Evolutionary conservation across 2,113 vertebrate genomes (phyloP).

Genomic region (Grus americana): DNA sequence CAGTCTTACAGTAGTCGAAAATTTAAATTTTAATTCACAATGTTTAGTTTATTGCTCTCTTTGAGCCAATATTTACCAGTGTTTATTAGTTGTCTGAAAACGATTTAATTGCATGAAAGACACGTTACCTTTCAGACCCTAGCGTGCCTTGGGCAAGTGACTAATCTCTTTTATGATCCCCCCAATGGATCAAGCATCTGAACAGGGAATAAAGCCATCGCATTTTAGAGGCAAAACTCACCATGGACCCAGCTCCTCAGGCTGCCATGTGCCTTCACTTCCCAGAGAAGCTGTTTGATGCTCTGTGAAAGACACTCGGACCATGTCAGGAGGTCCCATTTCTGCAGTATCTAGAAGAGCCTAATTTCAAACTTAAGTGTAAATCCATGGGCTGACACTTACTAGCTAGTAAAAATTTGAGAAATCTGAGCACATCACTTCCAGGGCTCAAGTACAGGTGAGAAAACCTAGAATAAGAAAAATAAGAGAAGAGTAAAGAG

Average conservation of each 20-base stretch:
- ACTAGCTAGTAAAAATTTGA: neutral
- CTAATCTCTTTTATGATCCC: neutral
- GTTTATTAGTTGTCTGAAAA: neutral
- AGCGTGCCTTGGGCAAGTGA: neutral
- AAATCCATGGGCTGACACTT: neutral
- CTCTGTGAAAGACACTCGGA: neutral
- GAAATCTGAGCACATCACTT: neutral
- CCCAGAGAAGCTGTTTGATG: neutral
- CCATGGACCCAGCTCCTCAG: neutral
- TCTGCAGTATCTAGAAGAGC: neutral
- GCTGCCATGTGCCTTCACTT: neutral
- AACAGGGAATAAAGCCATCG: neutral
- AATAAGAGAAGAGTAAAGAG: neutral
- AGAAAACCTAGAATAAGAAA: neutral
- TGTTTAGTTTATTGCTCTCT: neutral
- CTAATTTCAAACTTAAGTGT: neutral
- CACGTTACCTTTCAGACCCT: neutral
- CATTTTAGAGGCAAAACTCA: neutral
- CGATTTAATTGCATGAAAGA: neutral
- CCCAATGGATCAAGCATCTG: neutral
- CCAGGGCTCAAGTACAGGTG: neutral
- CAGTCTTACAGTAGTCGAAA: neutral
- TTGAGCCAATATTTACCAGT: neutral
- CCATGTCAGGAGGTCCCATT: neutral
- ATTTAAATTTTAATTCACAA: neutral